A percentile compares a stretch with the other conserved stretches of the same genome.
Conservation (phyloP, 2,113 vertebrate genomes). For the human region DNA sequence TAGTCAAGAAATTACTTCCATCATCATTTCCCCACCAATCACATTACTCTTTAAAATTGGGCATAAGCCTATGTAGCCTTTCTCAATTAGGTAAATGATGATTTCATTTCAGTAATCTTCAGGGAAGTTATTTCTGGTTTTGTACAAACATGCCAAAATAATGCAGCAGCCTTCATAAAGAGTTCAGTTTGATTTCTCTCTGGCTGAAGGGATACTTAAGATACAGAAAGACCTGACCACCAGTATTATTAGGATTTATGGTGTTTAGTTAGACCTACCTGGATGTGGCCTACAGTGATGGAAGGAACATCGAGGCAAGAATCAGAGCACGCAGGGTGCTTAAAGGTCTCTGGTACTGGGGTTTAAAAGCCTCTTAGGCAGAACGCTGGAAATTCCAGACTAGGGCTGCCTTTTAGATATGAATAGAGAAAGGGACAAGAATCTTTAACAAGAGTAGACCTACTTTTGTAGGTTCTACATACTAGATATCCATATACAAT, state of each 20-base stretch:
- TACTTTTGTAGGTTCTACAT: not conserved
- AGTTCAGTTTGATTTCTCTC: constrained; percentile 60
- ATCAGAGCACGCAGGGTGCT: not conserved
- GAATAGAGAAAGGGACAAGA: not conserved
- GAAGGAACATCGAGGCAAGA: not conserved
- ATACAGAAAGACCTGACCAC: constrained; percentile 18
- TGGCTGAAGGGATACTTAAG: constrained; percentile 44
- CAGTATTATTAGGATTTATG: not conserved
- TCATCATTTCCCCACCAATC: not conserved
- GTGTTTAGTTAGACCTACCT: not conserved
- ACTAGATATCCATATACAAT: not conserved
- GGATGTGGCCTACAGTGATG: not conserved
- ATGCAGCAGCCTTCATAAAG: constrained; percentile 2
- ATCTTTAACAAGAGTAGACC: not conserved
- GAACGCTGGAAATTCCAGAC: not conserved
- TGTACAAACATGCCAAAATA: constrained; percentile 36
- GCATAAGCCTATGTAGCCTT: not conserved
- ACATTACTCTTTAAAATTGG: constrained; percentile 16
- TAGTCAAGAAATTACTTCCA: constrained; percentile 57
- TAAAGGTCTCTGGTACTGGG: not conserved
- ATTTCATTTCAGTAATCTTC: constrained; percentile 58
- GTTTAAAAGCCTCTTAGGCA: not conserved
- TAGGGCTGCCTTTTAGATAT: not conserved
- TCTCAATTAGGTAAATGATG: constrained; percentile 61
- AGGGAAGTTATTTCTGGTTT: constrained; percentile 55